phyloP scores from a whole-genome alignment of 2,797 vertebrate genomes.

The Crocidura indochinensis region DNA sequence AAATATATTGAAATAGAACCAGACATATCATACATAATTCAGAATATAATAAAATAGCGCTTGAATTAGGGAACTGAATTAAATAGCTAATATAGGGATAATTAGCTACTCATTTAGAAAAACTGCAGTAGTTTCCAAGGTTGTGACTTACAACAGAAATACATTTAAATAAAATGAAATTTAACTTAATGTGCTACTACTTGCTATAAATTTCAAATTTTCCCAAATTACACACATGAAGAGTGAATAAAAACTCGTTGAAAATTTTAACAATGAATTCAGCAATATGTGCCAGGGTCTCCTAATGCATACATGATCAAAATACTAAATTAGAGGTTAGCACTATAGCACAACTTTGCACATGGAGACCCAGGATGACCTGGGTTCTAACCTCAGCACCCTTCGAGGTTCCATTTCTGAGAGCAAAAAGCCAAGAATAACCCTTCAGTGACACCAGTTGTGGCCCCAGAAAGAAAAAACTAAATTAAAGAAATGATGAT shows the following conservation, averaged over 20 bases:
- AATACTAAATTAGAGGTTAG: background rate
- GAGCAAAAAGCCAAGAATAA: no score
- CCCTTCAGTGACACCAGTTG: no score
- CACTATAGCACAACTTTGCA: no score
- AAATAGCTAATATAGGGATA: slow-evolving; percentile 15
- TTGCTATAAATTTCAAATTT: background rate
- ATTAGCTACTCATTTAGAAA: slow-evolving; percentile 22
- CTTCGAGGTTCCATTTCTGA: no score
- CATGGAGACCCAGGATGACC: no score
- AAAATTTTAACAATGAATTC: slow-evolving; percentile 38
- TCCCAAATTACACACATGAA: background rate
- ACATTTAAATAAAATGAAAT: background rate
- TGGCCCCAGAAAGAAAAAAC: no score
- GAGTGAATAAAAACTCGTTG: background rate
- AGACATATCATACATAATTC: background rate
- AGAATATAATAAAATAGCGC: slow-evolving; percentile 9
- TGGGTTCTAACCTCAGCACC: no score
- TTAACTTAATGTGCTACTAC: background rate
- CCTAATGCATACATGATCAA: background rate
- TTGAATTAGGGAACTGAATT: background rate
- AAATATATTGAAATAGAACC: slow-evolving; percentile 1
- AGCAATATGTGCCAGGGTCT: background rate
- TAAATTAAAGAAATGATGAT: background rate
- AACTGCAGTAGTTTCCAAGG: background rate
- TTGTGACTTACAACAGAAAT: background rate